Evolutionary conservation across 2,113 vertebrate species (phyloP), one percentile per base, ranked within the genome.

Genomic region (Syngnathus scovelli): DNA sequence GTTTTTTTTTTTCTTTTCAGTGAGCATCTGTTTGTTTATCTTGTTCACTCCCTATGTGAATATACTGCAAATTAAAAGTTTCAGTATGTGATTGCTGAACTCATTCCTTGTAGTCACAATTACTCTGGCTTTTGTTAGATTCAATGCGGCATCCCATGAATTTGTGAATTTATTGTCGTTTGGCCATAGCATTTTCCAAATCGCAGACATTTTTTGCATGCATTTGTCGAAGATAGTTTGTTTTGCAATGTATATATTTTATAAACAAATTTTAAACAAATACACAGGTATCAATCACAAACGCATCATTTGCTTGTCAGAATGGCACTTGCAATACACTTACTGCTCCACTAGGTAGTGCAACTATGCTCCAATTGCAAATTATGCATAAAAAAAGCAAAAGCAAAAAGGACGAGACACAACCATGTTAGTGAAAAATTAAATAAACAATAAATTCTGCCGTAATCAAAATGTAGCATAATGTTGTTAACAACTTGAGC

Each of bases 21-120:
- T 56, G 69, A 64, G 16, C 48, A 70, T 27, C 48, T 66, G 43
- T 36, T 68, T 73, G 60, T 74, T 56, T 70, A 66, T 70, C 46
- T 72, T 70, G 52, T 80, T 75, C 60, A 58, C 13, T 16, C 74
- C 77, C 76, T 82, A 74, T 78, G 73, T 86, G 72, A 80, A 74
- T 76, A 59, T 76, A 43, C 0, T 66, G 39, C 66, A 65, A 43
- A 90, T 87, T 88, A 88, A 90, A 90, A 77, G 33, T n/a, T 64
- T 78, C 51, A 6, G 55, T 51, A 43, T 73, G 44, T 64, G 38
- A 70, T 6, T 19, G 3, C 46, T 69, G 48, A 18, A 39, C 63
- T 55, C 5, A 13, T 79, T 77, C 19, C 16, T 39, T 38, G 16
- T n/a, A 12, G 39, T 4, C 41, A 1, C 33, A 38, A 36, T 33